phyloP scores from a whole-genome alignment of 2,797 vertebrate genomes.

The Rhabdophis nuchalis region DNA sequence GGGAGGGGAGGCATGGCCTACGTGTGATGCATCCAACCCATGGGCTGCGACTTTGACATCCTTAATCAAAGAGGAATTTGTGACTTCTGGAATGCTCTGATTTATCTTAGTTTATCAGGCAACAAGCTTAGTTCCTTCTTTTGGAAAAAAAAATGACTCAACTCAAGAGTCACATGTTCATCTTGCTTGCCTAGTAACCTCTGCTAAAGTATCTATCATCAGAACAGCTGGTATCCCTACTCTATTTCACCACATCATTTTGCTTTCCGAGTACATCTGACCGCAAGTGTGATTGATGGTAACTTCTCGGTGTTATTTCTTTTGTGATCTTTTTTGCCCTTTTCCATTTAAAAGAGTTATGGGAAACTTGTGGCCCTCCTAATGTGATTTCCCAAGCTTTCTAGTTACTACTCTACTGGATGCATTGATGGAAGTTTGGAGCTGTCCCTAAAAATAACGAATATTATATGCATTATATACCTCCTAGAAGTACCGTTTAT shows the following conservation, averaged over 20 bases:
- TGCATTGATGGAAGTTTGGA: background rate
- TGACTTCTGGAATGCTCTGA: background rate
- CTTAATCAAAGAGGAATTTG: background rate
- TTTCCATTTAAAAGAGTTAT: constrained; percentile 34
- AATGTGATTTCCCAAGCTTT: background rate
- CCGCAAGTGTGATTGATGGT: background rate
- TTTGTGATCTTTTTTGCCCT: constrained; percentile 12
- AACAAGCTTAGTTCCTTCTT: background rate
- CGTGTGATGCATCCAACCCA: too few relatives aligned
- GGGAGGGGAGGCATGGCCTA: too few relatives aligned
- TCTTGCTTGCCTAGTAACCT: background rate
- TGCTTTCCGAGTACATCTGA: background rate
- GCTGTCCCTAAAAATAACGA: background rate
- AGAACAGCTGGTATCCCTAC: background rate
- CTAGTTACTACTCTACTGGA: background rate
- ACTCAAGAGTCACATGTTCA: background rate
- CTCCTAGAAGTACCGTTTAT: constrained; percentile 48
- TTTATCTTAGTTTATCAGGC: background rate
- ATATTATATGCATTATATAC: constrained; percentile 41
- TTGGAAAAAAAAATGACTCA: background rate
- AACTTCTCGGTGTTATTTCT: background rate
- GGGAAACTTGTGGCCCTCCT: background rate
- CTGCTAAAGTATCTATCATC: background rate
- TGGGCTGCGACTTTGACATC: too few relatives aligned
- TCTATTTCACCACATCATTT: background rate